Percentiles rank a stretch among this genome's conserved stretches.
Conservation (phyloP, 2,888 invertebrate genomes). For the Acleris sparsana region DNA sequence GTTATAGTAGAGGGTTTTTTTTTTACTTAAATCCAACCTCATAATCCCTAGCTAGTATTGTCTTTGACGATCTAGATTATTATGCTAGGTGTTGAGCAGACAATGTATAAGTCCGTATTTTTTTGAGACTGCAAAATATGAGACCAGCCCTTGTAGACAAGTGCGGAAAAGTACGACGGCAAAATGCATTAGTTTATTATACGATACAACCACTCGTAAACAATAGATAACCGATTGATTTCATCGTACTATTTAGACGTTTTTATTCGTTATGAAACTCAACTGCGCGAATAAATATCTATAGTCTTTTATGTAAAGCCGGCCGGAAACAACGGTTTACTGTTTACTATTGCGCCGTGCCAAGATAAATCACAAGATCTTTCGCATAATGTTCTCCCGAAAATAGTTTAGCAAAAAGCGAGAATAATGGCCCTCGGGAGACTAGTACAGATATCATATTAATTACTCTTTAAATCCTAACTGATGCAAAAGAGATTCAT, state of each 20-base stretch:
- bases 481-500: too few relatives aligned
- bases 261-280: constrained; percentile 15
- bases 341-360: constrained; percentile 49
- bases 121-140: background rate
- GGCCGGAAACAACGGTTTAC: constrained; percentile 48
- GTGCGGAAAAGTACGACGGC: background rate
- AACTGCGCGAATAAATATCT: constrained; percentile 8
- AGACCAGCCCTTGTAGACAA: too few relatives aligned
- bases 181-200: background rate
- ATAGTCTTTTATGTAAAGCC: constrained; percentile 20
- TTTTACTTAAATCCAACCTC: too few relatives aligned
- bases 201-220: background rate
- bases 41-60: too few relatives aligned
- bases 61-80: too few relatives aligned
- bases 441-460: too few relatives aligned
- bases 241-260: background rate
- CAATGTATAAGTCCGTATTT: too few relatives aligned
- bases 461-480: too few relatives aligned
- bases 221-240: background rate
- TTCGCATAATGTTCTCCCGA: constrained; percentile 27
- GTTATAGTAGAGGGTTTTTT: too few relatives aligned
- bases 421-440: background rate
- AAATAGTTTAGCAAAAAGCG: constrained; percentile 26
- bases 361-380: constrained; percentile 48
- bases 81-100: too few relatives aligned